Evolutionary conservation across 1,140 invertebrate genomes (phyloP).

Genomic region (Drusus annulatus): DNA sequence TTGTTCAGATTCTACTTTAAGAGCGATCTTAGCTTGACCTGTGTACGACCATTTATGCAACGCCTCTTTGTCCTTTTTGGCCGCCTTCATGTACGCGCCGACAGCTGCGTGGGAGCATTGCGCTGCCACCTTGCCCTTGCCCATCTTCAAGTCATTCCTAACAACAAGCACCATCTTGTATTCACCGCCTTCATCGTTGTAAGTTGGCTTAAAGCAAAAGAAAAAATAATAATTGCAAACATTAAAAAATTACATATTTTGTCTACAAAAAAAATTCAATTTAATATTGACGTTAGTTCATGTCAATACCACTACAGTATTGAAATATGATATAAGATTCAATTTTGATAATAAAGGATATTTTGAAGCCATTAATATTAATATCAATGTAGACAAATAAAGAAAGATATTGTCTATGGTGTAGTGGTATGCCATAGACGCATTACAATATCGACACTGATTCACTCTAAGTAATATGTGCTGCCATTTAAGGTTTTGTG

Average conservation of each 20-base stretch:
- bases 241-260: neutral
- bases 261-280: neutral
- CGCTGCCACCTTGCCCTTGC: slow-evolving; percentile 94
- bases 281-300: too few species aligned
- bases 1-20: slow-evolving; percentile 81
- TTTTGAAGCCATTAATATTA: too few species aligned
- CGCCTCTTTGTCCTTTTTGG: slow-evolving; percentile 74
- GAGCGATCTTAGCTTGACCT: slow-evolving; percentile 88
- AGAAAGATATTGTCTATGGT: too few species aligned
- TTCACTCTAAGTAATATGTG: too few species aligned
- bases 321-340: too few species aligned
- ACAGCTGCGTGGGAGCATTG: slow-evolving; percentile 94
- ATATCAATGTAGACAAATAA: too few species aligned
- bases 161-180: slow-evolving; percentile 91
- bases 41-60: slow-evolving; percentile 82
- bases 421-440: too few species aligned
- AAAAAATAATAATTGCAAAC: neutral
- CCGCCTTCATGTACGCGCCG: slow-evolving; percentile 81
- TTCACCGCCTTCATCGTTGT: slow-evolving; percentile 66
- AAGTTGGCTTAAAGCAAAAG: neutral
- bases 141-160: slow-evolving; percentile 93
- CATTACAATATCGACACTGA: too few species aligned
- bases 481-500: too few species aligned
- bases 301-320: too few species aligned
- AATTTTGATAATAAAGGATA: too few species aligned